Evolutionary conservation across 2,797 vertebrate genomes (phyloP).

Genomic region (Eptatretus atami): DNA sequence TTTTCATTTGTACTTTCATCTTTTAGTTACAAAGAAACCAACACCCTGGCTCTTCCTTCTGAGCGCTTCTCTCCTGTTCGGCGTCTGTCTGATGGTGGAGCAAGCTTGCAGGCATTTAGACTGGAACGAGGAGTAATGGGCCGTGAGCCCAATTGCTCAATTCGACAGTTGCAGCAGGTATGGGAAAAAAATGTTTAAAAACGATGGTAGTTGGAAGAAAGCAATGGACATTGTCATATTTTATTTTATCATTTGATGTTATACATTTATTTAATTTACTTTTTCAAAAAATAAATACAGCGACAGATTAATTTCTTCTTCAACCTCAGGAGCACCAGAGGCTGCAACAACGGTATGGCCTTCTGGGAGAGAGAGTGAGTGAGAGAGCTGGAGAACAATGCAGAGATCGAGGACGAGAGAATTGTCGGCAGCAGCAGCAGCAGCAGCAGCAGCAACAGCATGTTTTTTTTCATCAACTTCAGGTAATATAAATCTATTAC

Average conservation of each 20-base stretch:
- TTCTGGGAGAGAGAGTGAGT: too few relatives aligned
- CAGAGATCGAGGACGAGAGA: too few relatives aligned
- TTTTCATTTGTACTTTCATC: constrained; percentile 12
- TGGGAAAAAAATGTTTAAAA: not conserved
- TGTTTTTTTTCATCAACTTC: too few relatives aligned
- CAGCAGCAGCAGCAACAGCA: too few relatives aligned
- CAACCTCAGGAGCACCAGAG: too few relatives aligned
- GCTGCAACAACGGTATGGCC: too few relatives aligned
- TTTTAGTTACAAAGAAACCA: constrained; percentile 89
- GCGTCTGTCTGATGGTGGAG: constrained; percentile 73
- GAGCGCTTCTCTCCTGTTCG: constrained; percentile 91
- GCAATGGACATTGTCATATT: not conserved
- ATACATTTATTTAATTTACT: too few relatives aligned
- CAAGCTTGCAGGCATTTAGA: constrained; percentile 69
- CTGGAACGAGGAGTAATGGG: constrained; percentile 37
- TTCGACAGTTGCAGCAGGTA: constrained; percentile 90
- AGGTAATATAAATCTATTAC: too few relatives aligned
- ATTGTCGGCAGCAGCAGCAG: too few relatives aligned
- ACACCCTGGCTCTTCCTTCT: constrained; percentile 82
- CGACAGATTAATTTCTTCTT: too few relatives aligned
- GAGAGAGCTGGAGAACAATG: too few relatives aligned
- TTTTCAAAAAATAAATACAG: too few relatives aligned
- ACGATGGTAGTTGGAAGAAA: not conserved
- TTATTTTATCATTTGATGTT: not conserved
- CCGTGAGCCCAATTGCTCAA: constrained; percentile 29